Evolutionary conservation across 2,113 vertebrate genomes (phyloP).

Genomic region (Alligator sinensis): DNA sequence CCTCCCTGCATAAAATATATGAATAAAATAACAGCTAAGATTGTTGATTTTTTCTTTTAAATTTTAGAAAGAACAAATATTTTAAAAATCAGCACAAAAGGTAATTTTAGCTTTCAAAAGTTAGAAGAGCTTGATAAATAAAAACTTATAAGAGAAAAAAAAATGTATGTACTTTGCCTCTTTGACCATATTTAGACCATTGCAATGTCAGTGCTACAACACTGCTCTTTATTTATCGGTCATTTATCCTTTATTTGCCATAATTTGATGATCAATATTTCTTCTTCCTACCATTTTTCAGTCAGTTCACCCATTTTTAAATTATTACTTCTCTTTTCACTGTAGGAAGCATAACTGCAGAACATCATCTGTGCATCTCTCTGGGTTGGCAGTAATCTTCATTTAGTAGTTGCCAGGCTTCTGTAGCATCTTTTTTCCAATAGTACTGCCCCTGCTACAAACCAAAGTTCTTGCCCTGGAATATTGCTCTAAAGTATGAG

Average conservation of each 20-base stretch:
- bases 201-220: background rate
- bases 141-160: background rate
- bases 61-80: background rate
- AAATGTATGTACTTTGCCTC: background rate
- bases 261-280: background rate
- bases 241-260: background rate
- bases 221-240: background rate
- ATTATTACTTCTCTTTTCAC: background rate
- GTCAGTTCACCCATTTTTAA: background rate
- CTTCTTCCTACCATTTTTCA: background rate
- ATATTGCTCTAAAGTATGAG: background rate
- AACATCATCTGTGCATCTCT: background rate
- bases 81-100: background rate
- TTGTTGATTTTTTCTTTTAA: background rate
- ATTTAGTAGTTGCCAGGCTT: background rate
- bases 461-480: background rate
- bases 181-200: background rate
- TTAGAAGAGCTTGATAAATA: background rate
- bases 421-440: background rate
- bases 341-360: background rate
- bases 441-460: background rate
- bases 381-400: background rate
- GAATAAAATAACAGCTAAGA: background rate
- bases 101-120: background rate
- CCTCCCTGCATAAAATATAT: background rate